Base-by-base conservation (phyloP, 2,888 invertebrate genomes). In the Drosophila vallismaia region DNA sequence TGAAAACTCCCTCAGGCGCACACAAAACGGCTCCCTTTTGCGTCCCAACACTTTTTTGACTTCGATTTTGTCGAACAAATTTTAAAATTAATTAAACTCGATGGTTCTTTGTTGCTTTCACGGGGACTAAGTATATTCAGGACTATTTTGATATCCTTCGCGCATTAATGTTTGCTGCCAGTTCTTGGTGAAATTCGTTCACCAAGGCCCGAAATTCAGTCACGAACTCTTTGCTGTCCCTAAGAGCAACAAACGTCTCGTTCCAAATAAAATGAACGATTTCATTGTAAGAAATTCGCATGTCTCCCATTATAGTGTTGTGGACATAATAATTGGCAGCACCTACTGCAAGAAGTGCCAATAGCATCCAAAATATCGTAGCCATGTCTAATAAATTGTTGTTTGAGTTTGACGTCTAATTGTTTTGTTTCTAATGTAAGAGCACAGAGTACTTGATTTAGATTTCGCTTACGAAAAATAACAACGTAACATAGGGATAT, bases 71-170 rank as follows among this genome's bases (percentile, higher is more conserved):
- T 60, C 40, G 44, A 52, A 64, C 31, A 24, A 45, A 53, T 56
- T 80, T 69, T 63, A 54, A 45, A 75, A 84, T 76, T 84, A 82
- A 82, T 80, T 84, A 68, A 86, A 66, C 56, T 19, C 19, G 48
- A 48, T n/a, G 8, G 28, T 4, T 52, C 52, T 19, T 10, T 6
- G 26, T 2, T 29, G 3, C 38, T 40, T 57, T 38, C 3, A 14
- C n/a, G 4, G 19, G 42, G 9, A 14, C 6, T 2, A 14, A 38
- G 9, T 10, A 33, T 33, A 10, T 33, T 10, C 33, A 33, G 33
- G 3, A 9, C 33, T 9, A 8, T 33, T 33, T 33, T 3, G 33
- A 9, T 19, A 33, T 33, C 36, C 2, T 12, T 36, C 28, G 4
- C 19, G 4, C 6, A 28, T 28, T 6, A 6, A 28, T 28, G 12